These are phyloP conservation scores for Dissostichus mawsoni DNA, from an alignment of 2,113 vertebrate genomes.

Conservation along the genomic window DNA sequence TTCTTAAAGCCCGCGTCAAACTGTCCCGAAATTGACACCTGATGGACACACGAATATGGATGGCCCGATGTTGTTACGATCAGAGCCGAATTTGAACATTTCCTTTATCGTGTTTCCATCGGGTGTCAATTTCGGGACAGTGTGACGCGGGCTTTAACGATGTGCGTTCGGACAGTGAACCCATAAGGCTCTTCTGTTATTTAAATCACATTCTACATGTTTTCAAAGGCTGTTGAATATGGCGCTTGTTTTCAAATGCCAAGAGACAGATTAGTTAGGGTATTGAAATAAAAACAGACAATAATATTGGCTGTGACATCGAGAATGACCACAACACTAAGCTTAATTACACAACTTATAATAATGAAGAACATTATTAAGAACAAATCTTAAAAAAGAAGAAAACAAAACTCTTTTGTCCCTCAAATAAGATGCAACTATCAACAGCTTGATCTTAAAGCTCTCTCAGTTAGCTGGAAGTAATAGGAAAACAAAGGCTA, in stretches of 20 bases:
- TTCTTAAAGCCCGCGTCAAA: neutral
- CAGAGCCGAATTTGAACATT: no score
- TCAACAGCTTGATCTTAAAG: no score
- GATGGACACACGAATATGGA: no score
- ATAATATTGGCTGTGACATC: neutral
- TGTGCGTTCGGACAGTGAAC: neutral
- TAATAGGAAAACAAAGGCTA: constrained; percentile 18
- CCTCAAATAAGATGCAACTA: neutral
- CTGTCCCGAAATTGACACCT: no score
- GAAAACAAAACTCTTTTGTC: neutral
- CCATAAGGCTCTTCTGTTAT: neutral
- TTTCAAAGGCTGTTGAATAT: neutral
- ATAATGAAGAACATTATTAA: neutral
- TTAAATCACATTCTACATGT: neutral
- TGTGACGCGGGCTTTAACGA: no score
- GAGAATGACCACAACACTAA: neutral
- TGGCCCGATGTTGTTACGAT: no score
- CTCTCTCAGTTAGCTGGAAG: constrained; percentile 9
- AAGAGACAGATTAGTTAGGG: neutral
- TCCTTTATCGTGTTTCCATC: no score
- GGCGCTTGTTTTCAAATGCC: neutral
- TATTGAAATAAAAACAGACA: neutral
- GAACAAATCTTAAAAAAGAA: neutral
- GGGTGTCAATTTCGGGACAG: no score
- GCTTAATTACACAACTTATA: no score